Percentiles rank a stretch among this genome's conserved stretches.
phyloP scores from a whole-genome alignment of 2,888 invertebrate species.

The Hirtodrosophila cameraria region DNA sequence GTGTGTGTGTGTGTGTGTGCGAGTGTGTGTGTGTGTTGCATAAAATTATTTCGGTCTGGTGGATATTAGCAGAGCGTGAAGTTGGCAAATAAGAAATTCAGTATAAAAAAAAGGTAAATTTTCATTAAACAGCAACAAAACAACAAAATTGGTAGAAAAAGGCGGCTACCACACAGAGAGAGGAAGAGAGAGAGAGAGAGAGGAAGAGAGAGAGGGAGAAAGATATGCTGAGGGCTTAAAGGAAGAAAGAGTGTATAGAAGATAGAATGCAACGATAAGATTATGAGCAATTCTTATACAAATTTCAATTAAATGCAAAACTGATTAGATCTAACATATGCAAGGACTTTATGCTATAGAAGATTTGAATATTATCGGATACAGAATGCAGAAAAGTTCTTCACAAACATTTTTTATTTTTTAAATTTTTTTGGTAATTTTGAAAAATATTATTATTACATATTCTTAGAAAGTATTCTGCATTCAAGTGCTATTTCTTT shows the following conservation, averaged over 20 bases:
- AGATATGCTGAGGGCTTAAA: constrained; percentile 13
- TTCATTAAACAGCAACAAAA: constrained; percentile 67
- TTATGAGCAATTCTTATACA: not conserved
- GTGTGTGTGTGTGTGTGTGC: constrained; percentile 24
- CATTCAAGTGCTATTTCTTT: no score
- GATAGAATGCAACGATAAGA: constrained; percentile 40
- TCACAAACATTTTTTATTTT: no score
- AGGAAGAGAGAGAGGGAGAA: constrained; percentile 33
- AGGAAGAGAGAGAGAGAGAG: constrained; percentile 22
- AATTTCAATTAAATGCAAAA: not conserved
- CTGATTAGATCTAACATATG: no score
- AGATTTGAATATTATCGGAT: no score
- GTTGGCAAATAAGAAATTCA: constrained; percentile 83
- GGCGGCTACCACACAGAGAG: constrained; percentile 27
- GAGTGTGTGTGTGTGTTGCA: constrained; percentile 82
- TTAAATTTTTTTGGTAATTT: no score
- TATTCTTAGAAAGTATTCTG: no score
- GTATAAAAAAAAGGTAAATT: constrained; percentile 69
- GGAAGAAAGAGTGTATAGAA: constrained; percentile 25
- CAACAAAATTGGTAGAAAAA: constrained; percentile 34
- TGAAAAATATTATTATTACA: no score
- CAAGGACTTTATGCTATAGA: no score
- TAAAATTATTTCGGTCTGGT: constrained; percentile 84
- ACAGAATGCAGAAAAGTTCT: no score
- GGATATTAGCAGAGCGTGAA: constrained; percentile 84